phyloP scores from a whole-genome alignment of 2,797 vertebrate genomes.

The Fistularia tabacaria region DNA sequence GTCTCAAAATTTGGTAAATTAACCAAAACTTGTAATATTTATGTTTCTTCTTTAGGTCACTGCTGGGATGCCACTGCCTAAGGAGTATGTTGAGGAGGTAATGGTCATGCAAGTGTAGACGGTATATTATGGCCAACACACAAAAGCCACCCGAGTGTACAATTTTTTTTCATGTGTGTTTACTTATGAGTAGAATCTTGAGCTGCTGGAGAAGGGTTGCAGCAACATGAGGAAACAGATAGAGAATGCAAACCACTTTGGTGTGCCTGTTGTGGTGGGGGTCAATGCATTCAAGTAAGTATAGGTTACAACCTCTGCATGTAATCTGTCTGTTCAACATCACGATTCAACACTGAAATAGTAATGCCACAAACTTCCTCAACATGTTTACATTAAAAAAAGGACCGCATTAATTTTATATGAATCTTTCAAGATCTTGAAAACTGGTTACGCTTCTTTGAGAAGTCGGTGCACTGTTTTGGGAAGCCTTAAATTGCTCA shows the following conservation, averaged over 20 bases:
- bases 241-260: conserved; percentile 87
- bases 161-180: conserved; percentile 6
- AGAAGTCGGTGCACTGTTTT: no score
- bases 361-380: no score
- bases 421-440: no score
- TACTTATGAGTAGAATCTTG: conserved; percentile 78
- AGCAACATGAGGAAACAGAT: conserved; percentile 94
- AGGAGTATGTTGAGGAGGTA: conserved; percentile 92
- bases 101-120: neutral
- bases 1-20: neutral
- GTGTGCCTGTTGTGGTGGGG: conserved; percentile 92
- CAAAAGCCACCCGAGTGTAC: no score
- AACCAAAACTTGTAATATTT: neutral
- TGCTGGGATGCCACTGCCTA: conserved; percentile 89
- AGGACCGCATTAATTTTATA: no score
- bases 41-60: conserved; percentile 78
- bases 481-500: no score
- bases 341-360: no score
- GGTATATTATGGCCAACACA: neutral
- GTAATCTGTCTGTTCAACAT: no score
- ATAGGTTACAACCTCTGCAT: neutral
- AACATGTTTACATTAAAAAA: no score
- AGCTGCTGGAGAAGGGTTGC: conserved; percentile 88
- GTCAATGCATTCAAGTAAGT: conserved; percentile 95
- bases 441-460: no score